Conservation (phyloP, 53 echinoderm and acorn worm species). For the Echinarachnius parma region DNA sequence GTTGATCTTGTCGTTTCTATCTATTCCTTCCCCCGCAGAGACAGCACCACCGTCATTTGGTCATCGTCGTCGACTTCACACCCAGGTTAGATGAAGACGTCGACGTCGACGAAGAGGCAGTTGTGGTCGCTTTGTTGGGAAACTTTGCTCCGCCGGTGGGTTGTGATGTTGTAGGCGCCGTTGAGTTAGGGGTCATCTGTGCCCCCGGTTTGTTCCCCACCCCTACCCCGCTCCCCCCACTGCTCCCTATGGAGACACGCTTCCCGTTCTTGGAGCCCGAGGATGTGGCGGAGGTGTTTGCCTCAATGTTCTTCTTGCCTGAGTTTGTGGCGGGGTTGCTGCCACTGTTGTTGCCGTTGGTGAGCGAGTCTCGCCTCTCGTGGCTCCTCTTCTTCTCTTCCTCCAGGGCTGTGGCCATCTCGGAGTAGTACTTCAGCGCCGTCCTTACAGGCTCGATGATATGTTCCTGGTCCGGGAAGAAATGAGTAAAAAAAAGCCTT, state of each 20-base stretch:
- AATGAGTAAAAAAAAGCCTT: no score
- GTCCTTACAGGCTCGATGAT: slow-evolving; percentile 89
- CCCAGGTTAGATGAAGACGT: slow-evolving; percentile 11
- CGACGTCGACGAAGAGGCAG: slow-evolving; percentile 22
- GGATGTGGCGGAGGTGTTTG: slow-evolving; percentile 47
- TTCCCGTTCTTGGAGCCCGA: slow-evolving; percentile 30
- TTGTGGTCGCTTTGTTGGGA: not conserved
- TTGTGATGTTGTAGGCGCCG: no score
- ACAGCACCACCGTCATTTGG: slow-evolving; percentile 50
- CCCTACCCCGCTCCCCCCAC: no score
- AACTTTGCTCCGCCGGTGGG: not conserved
- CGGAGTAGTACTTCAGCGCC: slow-evolving; percentile 92
- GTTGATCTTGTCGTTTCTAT: not conserved
- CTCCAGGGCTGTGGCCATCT: slow-evolving; percentile 89
- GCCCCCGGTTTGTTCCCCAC: not conserved
- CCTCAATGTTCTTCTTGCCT: slow-evolving; percentile 61
- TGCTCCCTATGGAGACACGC: no score
- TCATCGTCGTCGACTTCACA: slow-evolving; percentile 35
- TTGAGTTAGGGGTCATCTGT: no score
- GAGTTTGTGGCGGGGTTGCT: no score
- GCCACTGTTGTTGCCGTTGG: slow-evolving; percentile 54
- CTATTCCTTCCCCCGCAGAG: slow-evolving; percentile 33
- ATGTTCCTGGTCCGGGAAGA: slow-evolving; percentile 56
- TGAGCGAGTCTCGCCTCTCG: slow-evolving; percentile 35
- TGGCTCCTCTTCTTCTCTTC: slow-evolving; percentile 82